Conservation (phyloP, 1,140 invertebrate species). For the Lepidostoma basale region DNA sequence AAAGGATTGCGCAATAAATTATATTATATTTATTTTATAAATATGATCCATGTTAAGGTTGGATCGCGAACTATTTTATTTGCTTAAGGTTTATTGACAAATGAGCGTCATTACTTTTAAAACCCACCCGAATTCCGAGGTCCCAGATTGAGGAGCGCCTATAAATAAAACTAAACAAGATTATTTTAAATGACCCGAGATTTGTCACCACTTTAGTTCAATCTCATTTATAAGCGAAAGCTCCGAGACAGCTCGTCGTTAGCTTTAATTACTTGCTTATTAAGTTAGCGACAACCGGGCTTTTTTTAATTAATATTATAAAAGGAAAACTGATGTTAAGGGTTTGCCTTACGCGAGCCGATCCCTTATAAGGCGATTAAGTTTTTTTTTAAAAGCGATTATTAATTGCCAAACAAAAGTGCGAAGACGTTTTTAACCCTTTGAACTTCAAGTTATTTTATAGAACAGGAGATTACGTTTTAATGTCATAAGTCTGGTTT, state of each 20-base stretch:
- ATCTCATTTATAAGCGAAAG: conserved; percentile 13
- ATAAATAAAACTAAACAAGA: conserved; percentile 32
- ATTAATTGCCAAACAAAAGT: too few species aligned
- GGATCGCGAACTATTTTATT: conserved; percentile 29
- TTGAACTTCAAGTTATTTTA: too few species aligned
- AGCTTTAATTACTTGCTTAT: background rate
- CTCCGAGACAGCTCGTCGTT: background rate
- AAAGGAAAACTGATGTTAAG: background rate
- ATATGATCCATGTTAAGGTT: conserved; percentile 27
- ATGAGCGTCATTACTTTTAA: conserved; percentile 18
- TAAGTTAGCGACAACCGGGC: background rate
- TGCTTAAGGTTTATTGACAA: conserved; percentile 31
- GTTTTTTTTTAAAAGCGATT: too few species aligned
- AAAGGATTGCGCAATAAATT: conserved; percentile 6
- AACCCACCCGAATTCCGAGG: background rate
- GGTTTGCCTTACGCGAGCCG: background rate
- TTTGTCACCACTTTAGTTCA: conserved; percentile 26
- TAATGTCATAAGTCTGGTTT: too few species aligned
- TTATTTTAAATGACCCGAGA: conserved; percentile 10
- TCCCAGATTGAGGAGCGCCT: conserved; percentile 9
- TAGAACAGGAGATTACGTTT: too few species aligned
- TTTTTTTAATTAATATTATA: background rate
- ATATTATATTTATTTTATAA: conserved; percentile 3
- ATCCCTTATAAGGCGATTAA: too few species aligned
- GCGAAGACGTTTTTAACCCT: too few species aligned